Percentiles rank a stretch among this genome's conserved stretches.
Conservation (phyloP, 2,113 vertebrate species). For the Varanus salvator region DNA sequence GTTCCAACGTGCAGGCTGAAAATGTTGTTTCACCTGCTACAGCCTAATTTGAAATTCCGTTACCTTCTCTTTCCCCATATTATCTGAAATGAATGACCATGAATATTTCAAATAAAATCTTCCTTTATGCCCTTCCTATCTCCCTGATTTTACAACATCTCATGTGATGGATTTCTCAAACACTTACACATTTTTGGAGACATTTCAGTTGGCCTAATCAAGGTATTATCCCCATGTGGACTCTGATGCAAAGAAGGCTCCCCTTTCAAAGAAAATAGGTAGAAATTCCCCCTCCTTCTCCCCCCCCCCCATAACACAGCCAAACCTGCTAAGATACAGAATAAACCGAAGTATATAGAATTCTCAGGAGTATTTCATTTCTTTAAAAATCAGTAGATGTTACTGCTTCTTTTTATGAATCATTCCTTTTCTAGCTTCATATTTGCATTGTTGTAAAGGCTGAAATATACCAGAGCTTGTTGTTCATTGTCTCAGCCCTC, state of each 20-base stretch:
- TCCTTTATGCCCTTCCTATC: too few species aligned
- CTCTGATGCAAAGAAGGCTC: background rate
- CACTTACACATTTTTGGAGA: too few species aligned
- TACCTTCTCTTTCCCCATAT: too few species aligned
- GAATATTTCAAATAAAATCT: too few species aligned
- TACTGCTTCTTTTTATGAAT: background rate
- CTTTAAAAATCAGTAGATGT: background rate
- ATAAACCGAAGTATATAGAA: background rate
- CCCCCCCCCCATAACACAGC: background rate
- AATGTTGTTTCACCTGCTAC: too few species aligned
- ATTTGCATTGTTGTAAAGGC: background rate
- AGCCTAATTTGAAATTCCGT: too few species aligned
- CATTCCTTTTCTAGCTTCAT: background rate
- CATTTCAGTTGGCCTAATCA: too few species aligned
- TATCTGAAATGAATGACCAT: too few species aligned
- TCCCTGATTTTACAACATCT: too few species aligned
- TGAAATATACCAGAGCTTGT: slow-evolving; percentile 1
- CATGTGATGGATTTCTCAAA: too few species aligned
- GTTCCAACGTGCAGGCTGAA: too few species aligned
- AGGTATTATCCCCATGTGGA: too few species aligned
- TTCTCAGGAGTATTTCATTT: background rate
- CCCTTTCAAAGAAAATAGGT: background rate
- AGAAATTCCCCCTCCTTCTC: background rate
- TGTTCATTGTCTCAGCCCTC: background rate
- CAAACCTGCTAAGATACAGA: background rate